Evolutionary conservation across 2,888 invertebrate species (phyloP).

Genomic region (Azorinus chamasolen): DNA sequence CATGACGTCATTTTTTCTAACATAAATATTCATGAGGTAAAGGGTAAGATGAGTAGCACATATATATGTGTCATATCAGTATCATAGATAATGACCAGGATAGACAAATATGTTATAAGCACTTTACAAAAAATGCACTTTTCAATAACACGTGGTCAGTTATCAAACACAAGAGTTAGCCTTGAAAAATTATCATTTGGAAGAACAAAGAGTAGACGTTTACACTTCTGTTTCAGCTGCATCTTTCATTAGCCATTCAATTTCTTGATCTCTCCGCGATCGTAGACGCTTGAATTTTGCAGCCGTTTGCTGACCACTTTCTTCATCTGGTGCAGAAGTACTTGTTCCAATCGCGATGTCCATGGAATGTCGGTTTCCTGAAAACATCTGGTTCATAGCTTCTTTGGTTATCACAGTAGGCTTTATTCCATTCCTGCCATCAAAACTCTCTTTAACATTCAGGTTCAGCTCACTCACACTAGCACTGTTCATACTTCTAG

Average conservation of each 20-base stretch:
- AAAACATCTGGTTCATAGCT: neutral
- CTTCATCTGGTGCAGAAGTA: neutral
- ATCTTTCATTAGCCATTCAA: constrained; percentile 62
- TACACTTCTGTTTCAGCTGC: constrained; percentile 65
- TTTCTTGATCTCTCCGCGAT: constrained; percentile 50
- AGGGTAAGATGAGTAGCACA: too few species aligned
- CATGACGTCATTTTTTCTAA: too few species aligned
- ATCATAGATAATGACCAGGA: too few species aligned
- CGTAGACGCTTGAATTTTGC: constrained; percentile 40
- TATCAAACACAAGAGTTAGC: too few species aligned
- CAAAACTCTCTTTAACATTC: neutral
- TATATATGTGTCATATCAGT: too few species aligned
- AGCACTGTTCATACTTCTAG: constrained; percentile 16
- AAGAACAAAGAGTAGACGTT: too few species aligned
- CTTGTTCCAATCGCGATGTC: neutral
- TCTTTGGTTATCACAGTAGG: neutral
- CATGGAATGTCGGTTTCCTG: neutral
- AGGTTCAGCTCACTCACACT: constrained; percentile 7
- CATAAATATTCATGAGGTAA: too few species aligned
- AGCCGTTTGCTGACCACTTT: constrained; percentile 29
- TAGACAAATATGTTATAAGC: too few species aligned
- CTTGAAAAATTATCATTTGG: too few species aligned
- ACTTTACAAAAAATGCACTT: too few species aligned
- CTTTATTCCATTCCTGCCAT: constrained; percentile 5
- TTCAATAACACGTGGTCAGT: too few species aligned